Evolutionary conservation across 2,888 invertebrate species (phyloP).

Genomic region (Quadroppia sp.): DNA sequence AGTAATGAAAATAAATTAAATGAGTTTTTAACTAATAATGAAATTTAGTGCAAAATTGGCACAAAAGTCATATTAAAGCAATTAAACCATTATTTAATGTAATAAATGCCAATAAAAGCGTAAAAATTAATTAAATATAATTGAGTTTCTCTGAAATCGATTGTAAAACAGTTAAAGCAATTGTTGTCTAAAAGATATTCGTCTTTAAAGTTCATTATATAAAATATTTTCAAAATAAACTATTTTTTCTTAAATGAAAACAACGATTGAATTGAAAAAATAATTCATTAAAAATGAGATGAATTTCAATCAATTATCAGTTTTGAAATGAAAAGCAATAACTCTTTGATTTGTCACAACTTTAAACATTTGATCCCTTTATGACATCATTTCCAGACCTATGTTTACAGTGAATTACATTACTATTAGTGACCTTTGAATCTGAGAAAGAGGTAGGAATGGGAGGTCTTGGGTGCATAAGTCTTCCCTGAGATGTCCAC

Average conservation of each 20-base stretch:
- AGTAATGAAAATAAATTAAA: constrained; percentile 14
- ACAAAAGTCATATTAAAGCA: background rate
- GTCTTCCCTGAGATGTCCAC: constrained; percentile 43
- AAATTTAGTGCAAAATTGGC: background rate
- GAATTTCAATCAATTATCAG: background rate
- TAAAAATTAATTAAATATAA: background rate
- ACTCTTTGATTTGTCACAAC: background rate
- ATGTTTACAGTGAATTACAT: background rate
- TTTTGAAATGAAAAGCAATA: background rate
- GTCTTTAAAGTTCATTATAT: background rate
- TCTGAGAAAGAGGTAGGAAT: constrained; percentile 39
- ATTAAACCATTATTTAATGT: background rate
- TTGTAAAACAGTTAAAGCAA: background rate
- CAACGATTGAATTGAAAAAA: background rate
- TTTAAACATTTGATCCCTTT: constrained; percentile 15
- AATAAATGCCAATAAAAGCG: background rate
- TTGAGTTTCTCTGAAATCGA: background rate
- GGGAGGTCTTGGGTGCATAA: constrained; percentile 43
- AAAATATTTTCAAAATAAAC: background rate
- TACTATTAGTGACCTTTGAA: constrained; percentile 25
- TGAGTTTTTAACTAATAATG: background rate
- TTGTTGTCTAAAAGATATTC: background rate
- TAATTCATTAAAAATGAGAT: background rate
- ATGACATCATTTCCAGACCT: background rate
- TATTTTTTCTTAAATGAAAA: background rate